phyloP scores from a whole-genome alignment of 2,888 invertebrate species.

The Orchesellides sinensis region DNA sequence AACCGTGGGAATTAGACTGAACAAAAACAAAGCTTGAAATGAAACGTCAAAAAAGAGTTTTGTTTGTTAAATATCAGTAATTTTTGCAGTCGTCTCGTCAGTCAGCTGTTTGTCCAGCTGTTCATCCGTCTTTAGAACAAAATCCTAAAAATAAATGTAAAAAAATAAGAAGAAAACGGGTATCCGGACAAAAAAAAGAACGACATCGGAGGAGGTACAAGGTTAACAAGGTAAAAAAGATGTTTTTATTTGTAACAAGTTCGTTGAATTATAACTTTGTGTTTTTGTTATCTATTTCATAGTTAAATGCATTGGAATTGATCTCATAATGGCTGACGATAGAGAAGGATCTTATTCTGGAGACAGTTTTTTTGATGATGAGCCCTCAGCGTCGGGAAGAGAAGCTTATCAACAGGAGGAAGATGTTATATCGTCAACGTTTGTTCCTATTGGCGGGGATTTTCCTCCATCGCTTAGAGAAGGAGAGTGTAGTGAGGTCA shows the following conservation, averaged over 20 bases:
- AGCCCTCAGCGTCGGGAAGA: constrained; percentile 28
- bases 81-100: no score
- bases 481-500: constrained; percentile 26
- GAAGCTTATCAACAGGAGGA: neutral
- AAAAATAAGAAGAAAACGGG: neutral
- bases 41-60: no score
- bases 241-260: neutral
- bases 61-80: no score
- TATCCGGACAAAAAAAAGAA: no score
- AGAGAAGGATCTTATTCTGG: constrained; percentile 8
- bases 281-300: neutral
- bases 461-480: constrained; percentile 19
- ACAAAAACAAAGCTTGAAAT: no score
- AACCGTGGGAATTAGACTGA: neutral
- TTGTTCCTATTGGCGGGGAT: no score
- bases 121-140: no score
- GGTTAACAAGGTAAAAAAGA: no score
- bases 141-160: neutral
- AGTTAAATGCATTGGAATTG: neutral
- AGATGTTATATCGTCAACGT: neutral
- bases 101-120: no score
- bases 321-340: constrained; percentile 20
- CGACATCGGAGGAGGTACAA: no score
- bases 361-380: constrained; percentile 39
- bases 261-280: neutral